Base-by-base conservation (phyloP, 2,888 invertebrate genomes). In the Allophyes oxyacanthae region DNA sequence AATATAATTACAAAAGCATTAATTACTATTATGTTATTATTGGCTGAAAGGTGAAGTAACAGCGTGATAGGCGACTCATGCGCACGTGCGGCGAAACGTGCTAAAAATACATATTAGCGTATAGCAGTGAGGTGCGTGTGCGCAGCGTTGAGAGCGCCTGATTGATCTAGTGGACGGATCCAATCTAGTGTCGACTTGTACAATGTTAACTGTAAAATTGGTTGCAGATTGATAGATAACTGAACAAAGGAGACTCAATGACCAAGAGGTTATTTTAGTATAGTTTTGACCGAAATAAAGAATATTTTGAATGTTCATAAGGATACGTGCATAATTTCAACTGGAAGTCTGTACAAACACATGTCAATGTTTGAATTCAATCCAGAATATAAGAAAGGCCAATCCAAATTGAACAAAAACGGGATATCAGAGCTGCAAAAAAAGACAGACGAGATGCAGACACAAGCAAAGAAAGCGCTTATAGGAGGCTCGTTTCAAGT, bases 81-180 rank as follows among this genome's bases (percentile, higher is more conserved):
- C 42, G 44, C 75, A 70, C 75, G 56, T 72, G 71, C 41, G 30
- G 26, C 46, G 40, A 62, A 70, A 59, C 75, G 77, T 70, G 67
- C 67, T 67, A 70, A 75, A 72, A 75, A 62, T 72, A 70, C 30
- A 49, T 56, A 64, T 43, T 45, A 53, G 46, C 65, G 46, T 48
- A 46, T 30, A 34, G 55, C 38, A n/a, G 20, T 38, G 48, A 25
- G 60, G 43, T 46, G 61, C 34, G 57, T 57, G 43, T 51, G 61
- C 61, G 51, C 55, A 38, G 34, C 51, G 70, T 42, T 33, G 45
- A 44, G 44, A 32, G 32, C 33, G 37, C 14, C 37, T 52, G 30
- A 45, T 38, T 48, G 70, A 52, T 45, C 48, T 42, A 38, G 41
- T 45, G 41, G 48, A 38, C 41, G 48, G 41, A 36, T 52, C 33